A percentile compares a stretch with the other conserved stretches of the same genome.
phyloP scores from a whole-genome alignment of 2,113 vertebrate species.

The Lasiurus cinereus region DNA sequence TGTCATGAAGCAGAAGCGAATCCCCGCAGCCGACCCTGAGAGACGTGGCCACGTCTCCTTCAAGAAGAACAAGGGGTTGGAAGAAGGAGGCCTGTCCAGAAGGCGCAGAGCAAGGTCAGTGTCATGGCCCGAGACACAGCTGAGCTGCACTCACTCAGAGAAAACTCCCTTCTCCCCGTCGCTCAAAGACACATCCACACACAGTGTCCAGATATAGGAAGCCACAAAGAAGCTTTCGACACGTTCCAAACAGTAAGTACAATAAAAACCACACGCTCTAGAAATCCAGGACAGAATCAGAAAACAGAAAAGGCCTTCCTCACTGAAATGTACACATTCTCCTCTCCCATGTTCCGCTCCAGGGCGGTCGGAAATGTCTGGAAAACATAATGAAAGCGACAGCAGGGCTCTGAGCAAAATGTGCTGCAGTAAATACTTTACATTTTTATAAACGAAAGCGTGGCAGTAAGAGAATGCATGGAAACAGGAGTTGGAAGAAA shows the following conservation, averaged over 20 bases:
- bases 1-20: too few species aligned
- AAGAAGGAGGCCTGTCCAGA: rapidly evolving
- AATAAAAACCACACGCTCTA: neutral
- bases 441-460: neutral
- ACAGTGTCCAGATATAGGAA: neutral
- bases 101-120: rapidly evolving
- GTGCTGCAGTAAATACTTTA: neutral
- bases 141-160: rapidly evolving
- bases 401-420: neutral
- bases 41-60: rapidly evolving
- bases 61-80: neutral
- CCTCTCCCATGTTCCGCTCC: neutral
- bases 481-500: neutral
- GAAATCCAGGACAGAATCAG: neutral
- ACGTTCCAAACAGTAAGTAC: neutral
- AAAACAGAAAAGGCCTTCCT: neutral
- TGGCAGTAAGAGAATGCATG: neutral
- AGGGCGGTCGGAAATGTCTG: neutral
- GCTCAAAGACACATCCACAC: rapidly evolving
- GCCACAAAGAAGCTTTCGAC: neutral
- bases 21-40: too few species aligned
- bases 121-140: rapidly evolving
- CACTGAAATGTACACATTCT: too few species aligned
- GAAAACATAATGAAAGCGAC: neutral
- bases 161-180: rapidly evolving